Evolutionary conservation across 2,888 invertebrate genomes (phyloP).

Genomic region (Epirrhoe alternata): DNA sequence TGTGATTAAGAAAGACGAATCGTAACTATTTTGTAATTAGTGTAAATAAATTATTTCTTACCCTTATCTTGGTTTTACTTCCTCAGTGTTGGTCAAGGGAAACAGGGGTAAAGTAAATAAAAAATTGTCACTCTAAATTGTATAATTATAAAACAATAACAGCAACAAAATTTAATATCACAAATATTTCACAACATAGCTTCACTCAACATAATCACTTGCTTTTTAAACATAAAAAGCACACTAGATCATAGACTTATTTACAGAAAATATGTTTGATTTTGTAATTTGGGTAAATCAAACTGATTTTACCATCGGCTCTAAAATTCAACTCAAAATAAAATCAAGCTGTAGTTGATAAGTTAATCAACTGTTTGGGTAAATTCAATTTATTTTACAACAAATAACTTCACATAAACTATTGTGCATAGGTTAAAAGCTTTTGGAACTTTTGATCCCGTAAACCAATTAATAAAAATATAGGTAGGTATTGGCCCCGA

Average conservation of each 20-base stretch:
- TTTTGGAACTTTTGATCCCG: neutral
- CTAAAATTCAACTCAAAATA: neutral
- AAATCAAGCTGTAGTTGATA: neutral
- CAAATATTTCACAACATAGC: constrained; percentile 48
- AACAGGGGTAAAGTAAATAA: constrained; percentile 28
- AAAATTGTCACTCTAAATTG: constrained; percentile 50
- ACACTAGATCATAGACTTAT: neutral
- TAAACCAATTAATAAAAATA: neutral
- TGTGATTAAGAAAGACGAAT: constrained; percentile 19
- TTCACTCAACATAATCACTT: neutral
- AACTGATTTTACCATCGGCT: neutral
- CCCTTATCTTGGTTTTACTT: constrained; percentile 8
- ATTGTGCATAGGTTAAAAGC: neutral
- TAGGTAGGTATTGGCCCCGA: too few species aligned
- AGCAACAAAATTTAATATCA: constrained; percentile 48
- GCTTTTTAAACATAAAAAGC: neutral
- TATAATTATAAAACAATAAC: constrained; percentile 42
- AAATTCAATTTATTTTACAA: too few species aligned
- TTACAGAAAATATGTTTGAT: neutral
- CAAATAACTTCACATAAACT: neutral
- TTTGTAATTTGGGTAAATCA: neutral
- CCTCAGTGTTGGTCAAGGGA: too few species aligned
- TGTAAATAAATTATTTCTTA: constrained; percentile 47
- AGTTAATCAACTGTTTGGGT: too few species aligned
- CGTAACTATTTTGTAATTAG: constrained; percentile 43